Evolutionary conservation across 2,888 invertebrate species (phyloP).

Genomic region (Calliscelio sp.): DNA sequence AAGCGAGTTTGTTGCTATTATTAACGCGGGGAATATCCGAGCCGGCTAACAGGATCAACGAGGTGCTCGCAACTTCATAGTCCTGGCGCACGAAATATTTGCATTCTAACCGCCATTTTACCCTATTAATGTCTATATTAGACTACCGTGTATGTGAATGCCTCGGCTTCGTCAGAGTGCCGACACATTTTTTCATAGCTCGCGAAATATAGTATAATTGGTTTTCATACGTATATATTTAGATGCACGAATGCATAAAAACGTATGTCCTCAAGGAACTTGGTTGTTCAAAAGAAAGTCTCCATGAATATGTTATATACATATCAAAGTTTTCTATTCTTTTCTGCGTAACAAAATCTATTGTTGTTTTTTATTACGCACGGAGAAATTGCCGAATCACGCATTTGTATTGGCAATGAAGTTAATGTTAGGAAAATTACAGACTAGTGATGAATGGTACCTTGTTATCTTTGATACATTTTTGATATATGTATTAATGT

Average conservation of each 20-base stretch:
- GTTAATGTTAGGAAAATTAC: no score
- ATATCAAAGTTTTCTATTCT: not conserved
- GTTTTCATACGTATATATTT: conserved; percentile 28
- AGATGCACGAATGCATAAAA: conserved; percentile 5
- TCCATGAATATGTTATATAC: conserved; percentile 16
- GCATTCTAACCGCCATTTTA: conserved; percentile 73
- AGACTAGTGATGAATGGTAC: no score
- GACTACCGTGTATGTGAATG: conserved; percentile 19
- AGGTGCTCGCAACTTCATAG: conserved; percentile 75
- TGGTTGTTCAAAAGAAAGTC: conserved; percentile 3
- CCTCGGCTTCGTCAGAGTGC: not conserved
- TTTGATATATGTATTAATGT: no score
- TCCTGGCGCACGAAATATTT: conserved; percentile 78
- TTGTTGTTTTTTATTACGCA: no score
- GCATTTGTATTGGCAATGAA: no score
- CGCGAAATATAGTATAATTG: conserved; percentile 31
- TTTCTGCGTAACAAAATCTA: not conserved
- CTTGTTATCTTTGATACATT: no score
- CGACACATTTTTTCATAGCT: not conserved
- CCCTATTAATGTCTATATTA: conserved; percentile 52
- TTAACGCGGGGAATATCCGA: conserved; percentile 47
- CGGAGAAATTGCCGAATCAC: no score
- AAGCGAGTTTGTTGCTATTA: conserved; percentile 51
- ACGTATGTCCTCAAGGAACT: conserved; percentile 13
- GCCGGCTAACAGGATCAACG: conserved; percentile 51